Percentiles rank a stretch among this genome's conserved stretches.
Conservation (phyloP, 2,888 invertebrate species). For the Mesoligia furuncula region DNA sequence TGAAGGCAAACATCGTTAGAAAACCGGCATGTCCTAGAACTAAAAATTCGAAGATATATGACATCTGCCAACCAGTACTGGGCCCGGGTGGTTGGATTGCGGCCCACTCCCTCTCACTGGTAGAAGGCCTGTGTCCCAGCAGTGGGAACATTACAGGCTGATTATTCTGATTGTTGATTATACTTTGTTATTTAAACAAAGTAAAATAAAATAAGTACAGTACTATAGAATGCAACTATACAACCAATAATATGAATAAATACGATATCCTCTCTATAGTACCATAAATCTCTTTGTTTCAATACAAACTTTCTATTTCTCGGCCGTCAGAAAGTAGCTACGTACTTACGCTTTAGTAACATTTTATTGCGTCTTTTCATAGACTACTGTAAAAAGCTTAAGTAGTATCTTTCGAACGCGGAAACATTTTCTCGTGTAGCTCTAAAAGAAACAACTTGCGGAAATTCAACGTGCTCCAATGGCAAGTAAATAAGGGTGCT, state of each 20-base stretch:
- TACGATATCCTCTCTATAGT: not conserved
- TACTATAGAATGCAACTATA: not conserved
- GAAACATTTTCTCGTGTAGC: conserved; percentile 23
- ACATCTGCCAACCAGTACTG: no score
- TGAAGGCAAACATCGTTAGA: no score
- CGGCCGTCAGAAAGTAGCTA: conserved; percentile 1
- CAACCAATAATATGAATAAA: not conserved
- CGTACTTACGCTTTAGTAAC: conserved; percentile 12
- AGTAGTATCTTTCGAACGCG: conserved; percentile 16
- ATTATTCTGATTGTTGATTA: no score
- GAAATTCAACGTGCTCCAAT: conserved; percentile 20
- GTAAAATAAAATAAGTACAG: not conserved
- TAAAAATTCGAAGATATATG: no score
- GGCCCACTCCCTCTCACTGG: no score
- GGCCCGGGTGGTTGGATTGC: no score
- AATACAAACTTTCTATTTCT: not conserved
- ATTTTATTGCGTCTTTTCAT: conserved; percentile 16
- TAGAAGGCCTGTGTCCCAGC: no score
- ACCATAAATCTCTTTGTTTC: not conserved
- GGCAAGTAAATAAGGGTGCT: conserved; percentile 13
- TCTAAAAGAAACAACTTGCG: conserved; percentile 36
- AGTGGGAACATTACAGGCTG: no score
- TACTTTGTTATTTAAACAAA: not conserved
- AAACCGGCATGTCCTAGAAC: no score
- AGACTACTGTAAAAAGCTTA: conserved; percentile 20